Conservation (phyloP, 2,797 vertebrate species). For the Notolepis coatsorum region DNA sequence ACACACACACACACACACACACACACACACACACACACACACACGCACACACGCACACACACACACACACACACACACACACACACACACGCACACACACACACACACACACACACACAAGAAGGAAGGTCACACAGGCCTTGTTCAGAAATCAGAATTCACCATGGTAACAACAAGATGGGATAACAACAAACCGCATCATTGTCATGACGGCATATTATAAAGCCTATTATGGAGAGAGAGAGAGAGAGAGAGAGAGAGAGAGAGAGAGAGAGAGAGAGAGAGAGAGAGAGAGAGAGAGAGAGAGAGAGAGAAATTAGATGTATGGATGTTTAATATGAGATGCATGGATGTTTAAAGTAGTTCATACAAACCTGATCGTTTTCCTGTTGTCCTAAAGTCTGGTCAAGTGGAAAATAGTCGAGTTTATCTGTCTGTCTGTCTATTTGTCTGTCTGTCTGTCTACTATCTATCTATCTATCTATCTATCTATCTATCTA, state of each 20-base stretch:
- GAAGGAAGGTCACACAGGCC: constrained; percentile 21
- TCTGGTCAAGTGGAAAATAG: neutral
- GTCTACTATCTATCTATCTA: neutral
- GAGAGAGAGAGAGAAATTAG: neutral
- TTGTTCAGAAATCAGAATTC: constrained; percentile 36
- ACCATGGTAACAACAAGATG: constrained; percentile 51
- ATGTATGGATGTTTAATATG: neutral
- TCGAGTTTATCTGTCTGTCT: neutral
- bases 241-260: neutral
- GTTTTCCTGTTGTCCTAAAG: constrained; percentile 13
- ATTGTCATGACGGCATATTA: constrained; percentile 28
- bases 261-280: neutral
- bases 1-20: neutral
- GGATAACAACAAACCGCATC: constrained; percentile 50
- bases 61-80: constrained; percentile 16
- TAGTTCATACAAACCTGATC: constrained; percentile 53
- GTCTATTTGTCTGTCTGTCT: neutral
- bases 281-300: neutral
- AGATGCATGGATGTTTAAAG: neutral
- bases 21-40: neutral
- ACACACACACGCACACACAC: constrained; percentile 5
- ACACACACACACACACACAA: constrained; percentile 11
- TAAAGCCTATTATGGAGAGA: neutral
- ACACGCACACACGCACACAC: neutral
- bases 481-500: neutral